phyloP scores from a whole-genome alignment of 2,888 invertebrate species.

The Drosophila siamana region DNA sequence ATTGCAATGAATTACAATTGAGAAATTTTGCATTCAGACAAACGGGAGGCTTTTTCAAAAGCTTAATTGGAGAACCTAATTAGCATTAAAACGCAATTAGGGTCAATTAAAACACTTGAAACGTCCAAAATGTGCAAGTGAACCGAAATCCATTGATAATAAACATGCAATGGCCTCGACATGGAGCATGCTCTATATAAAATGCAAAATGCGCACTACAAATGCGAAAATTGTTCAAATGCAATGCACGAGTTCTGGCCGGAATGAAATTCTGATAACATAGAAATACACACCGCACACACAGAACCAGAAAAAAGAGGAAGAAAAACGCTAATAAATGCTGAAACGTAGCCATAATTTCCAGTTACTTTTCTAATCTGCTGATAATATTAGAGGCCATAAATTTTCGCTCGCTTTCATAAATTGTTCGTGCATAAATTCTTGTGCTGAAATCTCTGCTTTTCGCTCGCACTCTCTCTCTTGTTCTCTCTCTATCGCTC shows the following conservation, averaged over 20 bases:
- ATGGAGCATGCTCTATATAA: neutral
- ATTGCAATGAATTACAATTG: conserved; percentile 29
- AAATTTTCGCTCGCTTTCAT: conserved; percentile 68
- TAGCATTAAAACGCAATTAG: conserved; percentile 65
- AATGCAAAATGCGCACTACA: conserved; percentile 24
- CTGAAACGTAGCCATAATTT: conserved; percentile 61
- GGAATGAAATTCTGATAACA: conserved; percentile 21
- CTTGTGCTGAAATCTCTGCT: conserved; percentile 56
- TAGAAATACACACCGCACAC: neutral
- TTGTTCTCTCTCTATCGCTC: neutral
- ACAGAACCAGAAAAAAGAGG: neutral
- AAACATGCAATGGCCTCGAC: conserved; percentile 57
- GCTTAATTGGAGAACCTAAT: conserved; percentile 28
- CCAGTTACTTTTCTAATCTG: conserved; percentile 72
- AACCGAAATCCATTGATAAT: conserved; percentile 52
- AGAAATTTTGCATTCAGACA: conserved; percentile 4
- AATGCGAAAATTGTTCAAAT: conserved; percentile 23
- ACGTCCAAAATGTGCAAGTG: conserved; percentile 23
- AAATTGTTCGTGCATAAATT: conserved; percentile 71
- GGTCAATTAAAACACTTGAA: conserved; percentile 59
- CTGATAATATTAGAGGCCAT: conserved; percentile 70
- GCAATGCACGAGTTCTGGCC: conserved; percentile 10
- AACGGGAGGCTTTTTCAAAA: neutral
- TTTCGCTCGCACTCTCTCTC: conserved; percentile 3
- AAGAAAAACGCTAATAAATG: conserved; percentile 39